Evolutionary conservation across 2,797 vertebrate genomes (phyloP), one percentile per base, ranked within the genome.

Genomic region (Sciaenops ocellatus): DNA sequence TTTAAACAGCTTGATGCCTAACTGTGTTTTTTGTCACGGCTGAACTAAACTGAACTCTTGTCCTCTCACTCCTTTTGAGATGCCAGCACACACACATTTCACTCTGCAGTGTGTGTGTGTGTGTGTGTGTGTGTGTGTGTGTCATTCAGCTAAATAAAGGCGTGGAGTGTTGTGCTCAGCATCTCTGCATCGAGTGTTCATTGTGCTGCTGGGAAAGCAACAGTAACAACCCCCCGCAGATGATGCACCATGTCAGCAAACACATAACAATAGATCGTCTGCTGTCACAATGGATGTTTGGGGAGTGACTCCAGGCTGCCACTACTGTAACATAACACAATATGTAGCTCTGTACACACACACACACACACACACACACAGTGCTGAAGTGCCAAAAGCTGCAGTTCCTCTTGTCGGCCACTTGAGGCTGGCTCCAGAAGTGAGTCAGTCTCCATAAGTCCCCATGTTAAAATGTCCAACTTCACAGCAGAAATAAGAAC

Each of bases 211-310:
- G 84, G 80, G 86, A 84, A 73, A 83, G 83, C 81, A 80, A 83
- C 82, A 83, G 87, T 77, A 75, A 78, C 81, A 72, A 65, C 76
- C 65, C 76, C 65, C 47, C 4, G 62, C 56, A 11, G 81, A 85
- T 84, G 88, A 91, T 88, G 85, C 83, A 86, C 87, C 81, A 60
- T 81, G 87, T 92, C 90, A 92, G 91, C 91, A 92, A 90, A 91
- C 88, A 88, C 83, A 59, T 28, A 86, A 92, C 91, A 92, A 90
- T 89, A 73, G 83, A 73, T 71, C 22, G 85, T 83, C 87, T 90
- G 83, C 69, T 78, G 59, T 75, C 65, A 89, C 71, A 85, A 73
- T 79, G 55, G 63, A 80, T 84, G 83, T 80, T 85, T 84, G 77
- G 62, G 79, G 69, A 79, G 55, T 76, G 76, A 84, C 82, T 88